Percentiles rank a stretch among this genome's conserved stretches.
These are phyloP conservation scores for Alloscopus bannaensis DNA, from an alignment of 2,888 invertebrate genomes.

Conservation along the genomic window DNA sequence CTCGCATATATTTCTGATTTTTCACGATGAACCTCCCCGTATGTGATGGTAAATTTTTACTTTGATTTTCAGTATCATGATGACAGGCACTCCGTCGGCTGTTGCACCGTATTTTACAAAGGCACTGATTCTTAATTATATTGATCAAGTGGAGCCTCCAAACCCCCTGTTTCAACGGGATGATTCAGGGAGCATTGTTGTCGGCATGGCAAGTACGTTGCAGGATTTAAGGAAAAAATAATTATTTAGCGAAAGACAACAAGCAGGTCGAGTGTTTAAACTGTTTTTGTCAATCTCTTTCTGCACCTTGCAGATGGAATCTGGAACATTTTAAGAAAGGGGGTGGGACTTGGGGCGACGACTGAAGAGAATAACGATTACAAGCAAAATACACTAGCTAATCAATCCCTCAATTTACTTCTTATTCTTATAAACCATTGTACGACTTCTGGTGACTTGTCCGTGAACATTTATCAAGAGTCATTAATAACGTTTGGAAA, in stretches of 20 bases:
- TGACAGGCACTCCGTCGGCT: conserved; percentile 83
- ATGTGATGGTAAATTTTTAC: not conserved
- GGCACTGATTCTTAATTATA: conserved; percentile 86
- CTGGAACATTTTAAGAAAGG: conserved; percentile 88
- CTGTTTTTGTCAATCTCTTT: not conserved
- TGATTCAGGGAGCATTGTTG: conserved; percentile 87
- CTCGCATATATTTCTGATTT: too few species aligned
- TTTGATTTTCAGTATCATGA: conserved; percentile 76
- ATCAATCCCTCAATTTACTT: conserved; percentile 91
- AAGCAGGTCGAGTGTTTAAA: not conserved
- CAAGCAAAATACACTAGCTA: conserved; percentile 80
- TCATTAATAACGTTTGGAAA: conserved; percentile 90
- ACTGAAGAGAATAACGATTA: conserved; percentile 68
- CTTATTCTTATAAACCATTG: conserved; percentile 94
- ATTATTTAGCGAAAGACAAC: not conserved
- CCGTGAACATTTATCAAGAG: conserved; percentile 89
- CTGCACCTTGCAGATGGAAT: conserved; percentile 79
- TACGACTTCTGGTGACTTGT: conserved; percentile 78
- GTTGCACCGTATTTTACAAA: conserved; percentile 88
- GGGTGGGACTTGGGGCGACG: conserved; percentile 75
- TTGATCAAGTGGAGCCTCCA: conserved; percentile 82
- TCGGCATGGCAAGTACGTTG: conserved; percentile 82
- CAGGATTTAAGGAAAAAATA: not conserved
- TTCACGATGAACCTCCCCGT: too few species aligned
- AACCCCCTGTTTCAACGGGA: conserved; percentile 81